phyloP scores from a whole-genome alignment of 2,797 vertebrate genomes.

The Falco rusticolus region DNA sequence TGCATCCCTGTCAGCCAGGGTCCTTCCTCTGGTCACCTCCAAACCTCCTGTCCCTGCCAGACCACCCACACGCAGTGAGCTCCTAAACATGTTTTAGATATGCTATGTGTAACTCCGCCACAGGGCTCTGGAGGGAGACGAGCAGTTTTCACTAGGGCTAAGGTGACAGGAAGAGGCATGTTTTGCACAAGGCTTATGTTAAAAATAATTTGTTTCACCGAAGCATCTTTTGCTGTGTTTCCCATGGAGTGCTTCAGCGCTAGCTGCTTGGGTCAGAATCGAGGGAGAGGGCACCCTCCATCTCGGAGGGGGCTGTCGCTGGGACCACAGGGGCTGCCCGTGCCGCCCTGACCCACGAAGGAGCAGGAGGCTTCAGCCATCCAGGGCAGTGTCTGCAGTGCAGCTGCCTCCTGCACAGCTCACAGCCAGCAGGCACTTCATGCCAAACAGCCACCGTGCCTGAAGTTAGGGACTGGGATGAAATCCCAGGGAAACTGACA shows the following conservation, averaged over 20 bases:
- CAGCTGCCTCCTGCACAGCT: neutral
- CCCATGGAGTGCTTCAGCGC: neutral
- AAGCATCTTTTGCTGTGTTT: neutral
- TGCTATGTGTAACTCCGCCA: neutral
- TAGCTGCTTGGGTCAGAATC: neutral
- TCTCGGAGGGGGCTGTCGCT: neutral
- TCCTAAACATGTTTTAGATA: too few species aligned
- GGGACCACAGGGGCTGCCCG: neutral
- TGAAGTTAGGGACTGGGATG: neutral
- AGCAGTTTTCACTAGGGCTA: neutral
- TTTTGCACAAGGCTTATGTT: neutral
- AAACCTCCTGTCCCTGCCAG: neutral
- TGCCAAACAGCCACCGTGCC: neutral
- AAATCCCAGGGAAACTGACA: neutral
- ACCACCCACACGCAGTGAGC: neutral
- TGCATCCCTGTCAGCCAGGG: neutral
- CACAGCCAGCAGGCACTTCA: neutral
- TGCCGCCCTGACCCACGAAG: accelerated
- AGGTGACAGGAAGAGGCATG: too few species aligned
- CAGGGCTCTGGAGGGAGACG: neutral
- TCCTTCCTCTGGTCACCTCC: neutral
- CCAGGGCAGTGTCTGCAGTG: neutral
- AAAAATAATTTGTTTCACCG: neutral
- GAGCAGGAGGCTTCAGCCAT: neutral
- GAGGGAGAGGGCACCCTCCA: accelerated